Base-by-base conservation (phyloP, 2,797 vertebrate species). In the Australoheros facetus region DNA sequence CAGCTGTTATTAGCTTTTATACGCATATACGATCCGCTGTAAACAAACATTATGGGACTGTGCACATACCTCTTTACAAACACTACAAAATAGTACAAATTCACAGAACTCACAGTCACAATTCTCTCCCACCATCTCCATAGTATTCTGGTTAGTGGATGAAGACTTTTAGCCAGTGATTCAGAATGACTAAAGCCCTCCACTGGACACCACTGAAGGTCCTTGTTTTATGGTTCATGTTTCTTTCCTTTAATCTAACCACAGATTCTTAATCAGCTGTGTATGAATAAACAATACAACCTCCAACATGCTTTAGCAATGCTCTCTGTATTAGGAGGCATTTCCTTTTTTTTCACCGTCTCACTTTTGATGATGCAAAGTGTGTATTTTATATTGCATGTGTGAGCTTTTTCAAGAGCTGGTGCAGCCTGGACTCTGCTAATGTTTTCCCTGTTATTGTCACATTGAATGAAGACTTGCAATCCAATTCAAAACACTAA, bases 401-500 rank as follows among this genome's bases (percentile, higher is more conserved):
- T 30, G 62, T 30, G 62, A 4, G 10, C 23, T 66, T 66, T 5
- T 48, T 66, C 62, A 48, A 66, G 28, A 66, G 62, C 42, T 30
- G 62, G 28, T 5, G 2, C 3, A 2, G 62, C 62, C 62, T 66
- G 28, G 39, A 55, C 69, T 71, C 48, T 37, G 45, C 54, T 55
- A 34, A 55, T 37, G 45, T 48, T 66, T 66, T 48, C 9, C 57
- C 42, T 58, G 48, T 51, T 78, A 70, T 45, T 71, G 76, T 78
- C 71, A 74, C 28, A 53, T 11, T 59, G 69, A 83, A 73, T 80
- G 66, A 75, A 80, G 62, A 78, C 12, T 73, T 78, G 56, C 62
- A 71, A 37, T 58, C 7, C 39, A 37, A 56, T 30, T 78, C 71
- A 21, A 64, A 16, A 37, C 75, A 74, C n/a, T 37, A 26, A 53